Base-by-base conservation (phyloP, 2,888 invertebrate genomes). In the Callyntrura sp. region DNA sequence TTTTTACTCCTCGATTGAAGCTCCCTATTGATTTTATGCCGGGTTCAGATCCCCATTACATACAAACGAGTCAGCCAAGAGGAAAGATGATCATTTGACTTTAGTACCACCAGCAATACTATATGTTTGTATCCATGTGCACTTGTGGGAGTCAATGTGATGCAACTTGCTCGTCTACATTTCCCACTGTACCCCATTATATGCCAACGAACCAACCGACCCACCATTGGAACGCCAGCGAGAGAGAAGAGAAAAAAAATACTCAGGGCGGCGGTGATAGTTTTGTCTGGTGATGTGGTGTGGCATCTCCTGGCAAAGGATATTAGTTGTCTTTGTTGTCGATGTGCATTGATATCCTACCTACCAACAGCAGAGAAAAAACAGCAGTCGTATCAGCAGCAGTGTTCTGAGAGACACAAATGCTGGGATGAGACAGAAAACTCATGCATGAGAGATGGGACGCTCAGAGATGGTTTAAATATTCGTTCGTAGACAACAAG, bases 11-110 rank as follows among this genome's bases (percentile, higher is more conserved):
- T 88, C 79, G 70, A 25, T 86, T 73, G 45, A 14, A 78, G 82
- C 86, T 90, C 81, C 79, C 91, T 90, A 91, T 91, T 91, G 91
- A 91, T 91, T 91, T 91, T 91, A 85, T 87, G 90, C 91, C 89
- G 89, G 79, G 83, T 88, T 86, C 86, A 65, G 57, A 79, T 55
- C 55, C 17, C n/a, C 12, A 17, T 57, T 35, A 35, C 35, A 35
- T 35, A 35, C 35, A 35, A 35, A 51, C 51, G 73, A 43, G 4
- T 2, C 51, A n/a, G 14, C n/a, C 43, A 17, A 62, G 28, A 89
- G 88, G 79, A 90, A 90, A 88, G 90, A 91, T 85, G 88, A 91
- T 91, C 90, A 91, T 90, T 91, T 91, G 82, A 90, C 91, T 88
- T 48, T 23, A 14, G 25, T 76, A 43, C 0, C 17, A 43, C 35